Evolutionary conservation across 2,113 vertebrate genomes (phyloP), one percentile per base, ranked within the genome.

Genomic region (Xiphophorus maculatus): DNA sequence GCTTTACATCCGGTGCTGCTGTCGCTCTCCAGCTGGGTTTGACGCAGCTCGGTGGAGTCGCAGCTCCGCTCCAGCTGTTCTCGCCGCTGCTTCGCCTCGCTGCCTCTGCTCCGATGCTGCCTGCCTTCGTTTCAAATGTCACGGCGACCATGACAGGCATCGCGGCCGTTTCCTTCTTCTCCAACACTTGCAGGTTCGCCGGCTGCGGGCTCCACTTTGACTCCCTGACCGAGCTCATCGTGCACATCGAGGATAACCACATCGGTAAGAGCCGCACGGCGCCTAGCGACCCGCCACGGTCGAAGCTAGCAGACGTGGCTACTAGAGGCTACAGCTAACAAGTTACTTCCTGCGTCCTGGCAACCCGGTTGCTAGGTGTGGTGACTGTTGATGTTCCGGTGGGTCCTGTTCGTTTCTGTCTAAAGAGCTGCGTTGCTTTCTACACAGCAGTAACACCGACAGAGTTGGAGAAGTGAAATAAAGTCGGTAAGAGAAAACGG

Each of bases 131-230:
- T 90, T 91, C 94, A 92, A 86, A 96, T 97, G 95, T 94, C 94
- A 91, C 83, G 81, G 84, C 84, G 86, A 96, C 94, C 95, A 98
- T 97, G 97, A 97, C 96, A 94, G 96, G 95, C 94, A 97, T 97
- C 95, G 97, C 97, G 92, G 97, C 97, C 90, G 96, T 96, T 93
- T 98, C 97, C 93, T 98, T 98, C 94, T 98, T 98, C 90, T 98
- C 97, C 94, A 98, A 98, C 92, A 94, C 94, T 81, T 98, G 97
- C 94, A 95, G 95, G 66, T 98, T 98, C 92, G 95, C 96, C 77
- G 95, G 96, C 93, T 98, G 97, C 93, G 96, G 97, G 83, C 96
- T 96, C 27, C 96, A 96, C 93, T 97, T 98, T 90, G 95, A 96
- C 77, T 96, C 95, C 78, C 93, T 98, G 94, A 93, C 95, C 76